Evolutionary conservation across 53 echinoderm and acorn worm species (phyloP).

Genomic region (Arbacia lixula): DNA sequence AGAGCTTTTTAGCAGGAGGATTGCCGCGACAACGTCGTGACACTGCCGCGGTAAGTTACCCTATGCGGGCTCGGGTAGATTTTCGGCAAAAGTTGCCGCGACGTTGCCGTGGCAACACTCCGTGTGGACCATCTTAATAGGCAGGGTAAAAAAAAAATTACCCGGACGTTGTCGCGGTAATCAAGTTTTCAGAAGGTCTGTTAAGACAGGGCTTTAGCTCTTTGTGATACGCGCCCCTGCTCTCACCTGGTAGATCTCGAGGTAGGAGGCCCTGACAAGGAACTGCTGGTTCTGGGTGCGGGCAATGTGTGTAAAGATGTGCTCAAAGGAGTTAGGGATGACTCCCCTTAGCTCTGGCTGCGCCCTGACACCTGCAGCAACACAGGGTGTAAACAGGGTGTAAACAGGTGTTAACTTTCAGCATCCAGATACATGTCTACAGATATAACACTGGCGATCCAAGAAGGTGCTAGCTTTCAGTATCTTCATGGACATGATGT

Average conservation of each 20-base stretch:
- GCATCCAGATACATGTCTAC: background rate
- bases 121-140: too few species aligned
- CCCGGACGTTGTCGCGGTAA: too few species aligned
- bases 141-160: too few species aligned
- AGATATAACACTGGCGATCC: background rate
- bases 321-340: conserved; percentile 98
- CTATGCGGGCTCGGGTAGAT: too few species aligned
- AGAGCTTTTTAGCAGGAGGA: too few species aligned
- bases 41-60: too few species aligned
- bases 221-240: too few species aligned
- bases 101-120: too few species aligned
- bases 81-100: too few species aligned
- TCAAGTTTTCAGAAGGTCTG: too few species aligned
- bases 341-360: conserved; percentile 84
- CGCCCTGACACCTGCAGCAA: conserved; percentile 73
- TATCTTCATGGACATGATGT: background rate
- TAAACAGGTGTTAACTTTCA: background rate
- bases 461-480: background rate
- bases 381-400: background rate
- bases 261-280: conserved; percentile 94
- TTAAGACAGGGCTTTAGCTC: too few species aligned
- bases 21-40: too few species aligned
- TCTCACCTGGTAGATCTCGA: conserved; percentile 98
- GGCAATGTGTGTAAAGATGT: conserved; percentile 98
- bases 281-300: conserved; percentile 94